Percentiles rank a stretch among this genome's conserved stretches.
Conservation (phyloP, 2,797 vertebrate species). For the Simalia tracyae region DNA sequence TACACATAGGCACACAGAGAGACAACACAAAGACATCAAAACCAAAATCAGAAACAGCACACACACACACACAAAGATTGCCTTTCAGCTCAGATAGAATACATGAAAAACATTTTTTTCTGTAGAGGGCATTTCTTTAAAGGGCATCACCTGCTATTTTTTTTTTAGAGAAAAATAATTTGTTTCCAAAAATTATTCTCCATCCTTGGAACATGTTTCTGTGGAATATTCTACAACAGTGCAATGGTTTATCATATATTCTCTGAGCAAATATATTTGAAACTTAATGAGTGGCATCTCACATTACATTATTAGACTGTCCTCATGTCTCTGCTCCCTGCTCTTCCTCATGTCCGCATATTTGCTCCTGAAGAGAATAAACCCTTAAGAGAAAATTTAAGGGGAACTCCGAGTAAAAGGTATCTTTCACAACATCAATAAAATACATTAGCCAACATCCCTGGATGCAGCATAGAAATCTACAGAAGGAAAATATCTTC, state of each 20-base stretch:
- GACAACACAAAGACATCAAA: slow-evolving; percentile 4
- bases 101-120: background rate
- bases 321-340: background rate
- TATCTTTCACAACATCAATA: background rate
- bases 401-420: background rate
- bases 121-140: background rate
- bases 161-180: background rate
- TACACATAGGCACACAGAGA: background rate
- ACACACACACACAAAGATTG: background rate
- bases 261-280: background rate
- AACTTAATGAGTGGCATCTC: background rate
- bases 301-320: background rate
- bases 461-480: background rate
- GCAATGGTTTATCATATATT: background rate
- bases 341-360: background rate
- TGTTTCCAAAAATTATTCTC: background rate
- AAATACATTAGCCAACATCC: background rate
- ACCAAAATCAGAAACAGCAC: background rate
- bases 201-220: background rate
- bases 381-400: background rate
- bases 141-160: background rate
- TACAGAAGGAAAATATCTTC: background rate
- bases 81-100: slow-evolving; percentile 8
- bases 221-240: background rate
- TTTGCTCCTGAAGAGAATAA: background rate